Evolutionary conservation across 1,140 invertebrate species (phyloP).

Genomic region (Venturia canescens): DNA sequence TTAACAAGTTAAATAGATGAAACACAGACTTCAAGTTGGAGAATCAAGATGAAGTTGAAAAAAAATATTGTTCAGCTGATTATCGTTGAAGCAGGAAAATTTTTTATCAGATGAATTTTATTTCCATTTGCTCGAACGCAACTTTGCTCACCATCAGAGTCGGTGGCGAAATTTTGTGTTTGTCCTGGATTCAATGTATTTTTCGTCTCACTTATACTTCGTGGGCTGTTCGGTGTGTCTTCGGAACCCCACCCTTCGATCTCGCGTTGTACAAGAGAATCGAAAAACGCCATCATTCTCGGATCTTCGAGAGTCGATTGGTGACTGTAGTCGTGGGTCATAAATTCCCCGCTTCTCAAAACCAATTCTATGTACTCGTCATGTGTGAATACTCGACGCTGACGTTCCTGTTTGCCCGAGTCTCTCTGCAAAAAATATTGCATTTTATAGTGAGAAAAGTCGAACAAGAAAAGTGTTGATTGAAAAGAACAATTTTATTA

Average conservation of each 20-base stretch:
- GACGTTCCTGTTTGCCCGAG: constrained; percentile 78
- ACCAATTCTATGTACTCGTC: constrained; percentile 92
- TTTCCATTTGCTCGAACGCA: background rate
- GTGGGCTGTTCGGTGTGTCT: constrained; percentile 61
- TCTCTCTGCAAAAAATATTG: constrained; percentile 61
- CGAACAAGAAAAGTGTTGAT: constrained; percentile 8
- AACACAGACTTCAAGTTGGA: too few species aligned
- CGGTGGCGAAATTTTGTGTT: constrained; percentile 60
- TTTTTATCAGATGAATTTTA: too few species aligned
- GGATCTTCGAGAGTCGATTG: constrained; percentile 93
- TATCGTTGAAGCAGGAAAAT: too few species aligned
- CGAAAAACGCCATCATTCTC: constrained; percentile 97
- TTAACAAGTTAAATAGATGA: too few species aligned
- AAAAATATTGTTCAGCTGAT: too few species aligned
- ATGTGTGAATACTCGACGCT: constrained; percentile 88
- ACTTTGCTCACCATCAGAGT: constrained; percentile 67
- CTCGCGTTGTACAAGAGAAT: constrained; percentile 93
- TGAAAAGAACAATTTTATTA: constrained; percentile 27
- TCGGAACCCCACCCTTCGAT: constrained; percentile 84
- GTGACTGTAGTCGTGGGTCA: constrained; percentile 88
- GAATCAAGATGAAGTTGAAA: too few species aligned
- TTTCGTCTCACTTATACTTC: constrained; percentile 67
- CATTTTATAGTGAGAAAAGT: background rate
- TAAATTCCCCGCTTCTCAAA: constrained; percentile 85
- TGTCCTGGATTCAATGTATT: constrained; percentile 59